Percentiles rank a stretch among this genome's conserved stretches.
phyloP scores from a whole-genome alignment of 2,888 invertebrate genomes.

The Halictus ligatus region DNA sequence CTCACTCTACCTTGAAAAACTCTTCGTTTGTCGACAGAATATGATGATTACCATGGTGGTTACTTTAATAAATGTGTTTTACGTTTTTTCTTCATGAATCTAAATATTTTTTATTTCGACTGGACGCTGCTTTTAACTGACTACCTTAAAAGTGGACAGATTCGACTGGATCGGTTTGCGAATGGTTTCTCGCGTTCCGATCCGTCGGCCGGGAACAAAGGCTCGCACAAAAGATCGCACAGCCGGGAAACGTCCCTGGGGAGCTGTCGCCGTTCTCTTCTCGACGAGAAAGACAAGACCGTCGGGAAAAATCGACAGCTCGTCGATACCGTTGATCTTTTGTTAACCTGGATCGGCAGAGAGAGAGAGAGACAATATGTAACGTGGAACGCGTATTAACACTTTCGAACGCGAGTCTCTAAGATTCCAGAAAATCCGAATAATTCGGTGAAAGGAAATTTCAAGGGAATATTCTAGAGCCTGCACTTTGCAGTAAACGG shows the following conservation, averaged over 20 bases:
- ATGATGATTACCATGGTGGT: no score
- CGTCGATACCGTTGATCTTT: slow-evolving; percentile 13
- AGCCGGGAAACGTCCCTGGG: slow-evolving; percentile 14
- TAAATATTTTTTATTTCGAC: no score
- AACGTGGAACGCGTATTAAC: background rate
- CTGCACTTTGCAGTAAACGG: no score
- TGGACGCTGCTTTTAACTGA: no score
- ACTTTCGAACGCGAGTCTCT: background rate
- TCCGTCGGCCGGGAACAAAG: slow-evolving; percentile 15
- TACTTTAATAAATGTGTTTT: no score
- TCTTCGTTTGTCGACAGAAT: no score
- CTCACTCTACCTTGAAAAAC: no score
- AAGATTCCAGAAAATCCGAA: background rate
- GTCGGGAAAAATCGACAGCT: slow-evolving; percentile 8
- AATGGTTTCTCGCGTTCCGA: background rate
- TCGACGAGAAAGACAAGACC: background rate
- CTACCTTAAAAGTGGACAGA: no score
- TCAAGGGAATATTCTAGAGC: background rate
- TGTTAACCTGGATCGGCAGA: background rate
- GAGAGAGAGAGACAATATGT: background rate
- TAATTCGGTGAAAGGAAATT: background rate
- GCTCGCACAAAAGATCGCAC: slow-evolving; percentile 17
- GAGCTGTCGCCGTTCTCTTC: background rate
- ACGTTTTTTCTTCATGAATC: no score
- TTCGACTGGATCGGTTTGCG: background rate